Percentiles rank a stretch among this genome's conserved stretches.
phyloP scores from a whole-genome alignment of 2,888 invertebrate species.

The Agrotis clavis region DNA sequence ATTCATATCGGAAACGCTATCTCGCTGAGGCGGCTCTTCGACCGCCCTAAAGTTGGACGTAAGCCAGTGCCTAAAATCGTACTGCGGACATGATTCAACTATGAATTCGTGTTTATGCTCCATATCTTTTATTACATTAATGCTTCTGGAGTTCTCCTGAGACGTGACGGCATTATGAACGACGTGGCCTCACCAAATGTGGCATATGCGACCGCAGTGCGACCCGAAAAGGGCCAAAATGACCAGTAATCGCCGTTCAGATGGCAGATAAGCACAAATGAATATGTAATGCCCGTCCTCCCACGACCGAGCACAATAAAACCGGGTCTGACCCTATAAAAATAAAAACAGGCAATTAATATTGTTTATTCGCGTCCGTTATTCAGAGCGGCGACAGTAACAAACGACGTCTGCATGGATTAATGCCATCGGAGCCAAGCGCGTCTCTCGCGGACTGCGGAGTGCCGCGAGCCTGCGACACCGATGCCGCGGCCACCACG shows the following conservation, averaged over 20 bases:
- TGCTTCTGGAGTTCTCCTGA: conserved; percentile 71
- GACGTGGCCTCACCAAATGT: conserved; percentile 77
- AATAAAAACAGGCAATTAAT: conserved; percentile 88
- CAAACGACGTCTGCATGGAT: conserved; percentile 83
- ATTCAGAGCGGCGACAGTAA: conserved; percentile 85
- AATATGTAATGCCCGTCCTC: conserved; percentile 88
- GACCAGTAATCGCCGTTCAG: conserved; percentile 83
- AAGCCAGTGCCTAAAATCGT: conserved; percentile 85
- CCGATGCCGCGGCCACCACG: conserved; percentile 68
- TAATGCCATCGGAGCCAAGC: conserved; percentile 72
- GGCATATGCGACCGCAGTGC: conserved; percentile 77
- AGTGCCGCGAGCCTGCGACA: conserved; percentile 47
- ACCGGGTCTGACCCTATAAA: conserved; percentile 85
- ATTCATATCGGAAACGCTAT: conserved; percentile 80
- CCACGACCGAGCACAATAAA: conserved; percentile 85
- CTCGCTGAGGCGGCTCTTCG: conserved; percentile 72
- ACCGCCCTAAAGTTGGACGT: conserved; percentile 81
- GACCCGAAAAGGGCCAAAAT: conserved; percentile 79
- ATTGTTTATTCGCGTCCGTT: conserved; percentile 89
- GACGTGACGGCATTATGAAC: conserved; percentile 77
- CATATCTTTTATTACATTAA: conserved; percentile 79
- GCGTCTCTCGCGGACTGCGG: conserved; percentile 55
- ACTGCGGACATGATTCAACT: conserved; percentile 82
- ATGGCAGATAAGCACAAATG: conserved; percentile 89
- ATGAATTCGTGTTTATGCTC: conserved; percentile 76